Evolutionary conservation across 1,140 invertebrate species (phyloP), one percentile per base, ranked within the genome.

Genomic region (Pseudachorutes palmiensis): DNA sequence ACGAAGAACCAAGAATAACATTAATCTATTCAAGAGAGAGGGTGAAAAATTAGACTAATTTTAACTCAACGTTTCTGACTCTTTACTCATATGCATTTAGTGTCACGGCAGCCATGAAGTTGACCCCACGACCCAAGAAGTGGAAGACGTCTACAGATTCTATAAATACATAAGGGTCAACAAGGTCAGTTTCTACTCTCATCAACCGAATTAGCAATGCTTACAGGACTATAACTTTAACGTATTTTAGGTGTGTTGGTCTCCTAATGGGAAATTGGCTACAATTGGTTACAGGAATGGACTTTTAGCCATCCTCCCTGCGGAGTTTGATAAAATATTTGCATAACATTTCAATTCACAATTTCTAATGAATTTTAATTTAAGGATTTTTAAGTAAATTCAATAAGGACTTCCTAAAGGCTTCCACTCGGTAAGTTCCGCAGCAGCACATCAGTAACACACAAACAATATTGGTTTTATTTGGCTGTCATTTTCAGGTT

Each of bases 251-350:
- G 66, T 71, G 24, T 16, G 19, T 0, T 72, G 67, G 67, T 64
- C 55, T 2, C 70, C 70, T 28, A 29, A 24, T 22, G 70, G 70
- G 30, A 63, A 69, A 24, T 24, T 55, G 2, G 30, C 67, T 2
- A 49, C 67, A 0, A 62, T 66, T 22, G 70, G 67, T 28, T 72
- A 67, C 62, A 33, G 64, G 14, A 72, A 69, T 41, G 70, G 71
- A 41, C 59, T 70, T 12, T 3, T 70, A 1, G n/a, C 62, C 2
- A 48, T 70, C 2, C 1, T 61, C 1, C 65, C 68, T 22, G 64
- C 62, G 2, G 24, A 28, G 5, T 63, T 63, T 63, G 61, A 63
- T 24, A 55, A 55, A 55, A 14, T 55, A 22, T 55, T 55, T 26
- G 5, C 24, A 19, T 55, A 24, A 41, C 19, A 19, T 5, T 19